A percentile compares a stretch with the other conserved stretches of the same genome.
Evolutionary conservation across 2,797 vertebrate genomes (phyloP).

Genomic region (Protosalanx chinensis): DNA sequence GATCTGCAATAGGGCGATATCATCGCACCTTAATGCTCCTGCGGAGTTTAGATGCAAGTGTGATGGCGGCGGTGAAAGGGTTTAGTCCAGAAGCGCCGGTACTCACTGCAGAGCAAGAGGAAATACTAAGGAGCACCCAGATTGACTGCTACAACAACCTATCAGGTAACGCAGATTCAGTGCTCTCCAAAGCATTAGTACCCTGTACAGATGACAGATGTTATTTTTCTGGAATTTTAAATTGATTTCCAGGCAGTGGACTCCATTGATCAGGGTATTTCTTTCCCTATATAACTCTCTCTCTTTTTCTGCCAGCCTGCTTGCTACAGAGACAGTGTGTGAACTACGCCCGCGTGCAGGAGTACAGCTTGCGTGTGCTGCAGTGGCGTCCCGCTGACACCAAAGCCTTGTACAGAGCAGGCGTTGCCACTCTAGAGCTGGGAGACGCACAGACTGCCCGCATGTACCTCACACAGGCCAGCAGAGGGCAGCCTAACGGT

Average conservation of each 20-base stretch:
- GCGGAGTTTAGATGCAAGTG: slow-evolving; percentile 76
- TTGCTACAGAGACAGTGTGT: slow-evolving; percentile 81
- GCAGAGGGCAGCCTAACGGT: slow-evolving; percentile 82
- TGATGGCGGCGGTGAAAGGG: slow-evolving; percentile 68
- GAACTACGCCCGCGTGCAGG: slow-evolving; percentile 79
- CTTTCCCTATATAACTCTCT: neutral
- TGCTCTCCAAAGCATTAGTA: no score
- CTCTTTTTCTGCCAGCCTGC: slow-evolving; percentile 72
- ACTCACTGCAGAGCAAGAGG: slow-evolving; percentile 73
- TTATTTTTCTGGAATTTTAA: no score
- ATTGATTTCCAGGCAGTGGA: neutral
- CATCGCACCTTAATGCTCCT: slow-evolving; percentile 85
- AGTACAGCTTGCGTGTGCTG: slow-evolving; percentile 84
- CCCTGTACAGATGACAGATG: no score
- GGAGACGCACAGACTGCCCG: slow-evolving; percentile 79
- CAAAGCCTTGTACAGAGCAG: slow-evolving; percentile 87
- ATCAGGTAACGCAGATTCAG: slow-evolving; percentile 71
- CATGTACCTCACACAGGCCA: slow-evolving; percentile 77
- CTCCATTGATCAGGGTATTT: neutral
- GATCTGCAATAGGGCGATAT: slow-evolving; percentile 82
- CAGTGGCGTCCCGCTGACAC: slow-evolving; percentile 75
- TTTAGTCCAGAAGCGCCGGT: slow-evolving; percentile 67
- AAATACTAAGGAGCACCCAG: slow-evolving; percentile 74
- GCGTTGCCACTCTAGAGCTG: slow-evolving; percentile 82
- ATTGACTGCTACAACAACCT: slow-evolving; percentile 91